phyloP scores from a whole-genome alignment of 2,797 vertebrate species.

The Sciaenops ocellatus region DNA sequence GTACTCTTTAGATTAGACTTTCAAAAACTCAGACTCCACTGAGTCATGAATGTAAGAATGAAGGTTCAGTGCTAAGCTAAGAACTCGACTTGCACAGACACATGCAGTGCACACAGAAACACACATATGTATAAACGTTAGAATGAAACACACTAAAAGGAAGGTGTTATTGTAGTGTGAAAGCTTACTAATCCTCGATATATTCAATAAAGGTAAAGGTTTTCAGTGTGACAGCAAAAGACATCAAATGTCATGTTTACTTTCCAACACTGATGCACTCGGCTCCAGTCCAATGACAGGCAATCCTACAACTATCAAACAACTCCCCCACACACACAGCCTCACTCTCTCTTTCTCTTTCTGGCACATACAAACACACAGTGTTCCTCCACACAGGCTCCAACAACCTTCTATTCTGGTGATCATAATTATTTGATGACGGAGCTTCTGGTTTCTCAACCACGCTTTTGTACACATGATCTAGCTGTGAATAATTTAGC shows the following conservation, averaged over 20 bases:
- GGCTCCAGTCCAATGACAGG: slow-evolving; percentile 51
- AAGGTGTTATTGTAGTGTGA: background rate
- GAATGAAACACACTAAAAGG: background rate
- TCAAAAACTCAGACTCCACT: background rate
- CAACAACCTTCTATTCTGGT: slow-evolving; percentile 69
- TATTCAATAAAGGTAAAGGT: slow-evolving; percentile 14
- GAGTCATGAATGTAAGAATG: background rate
- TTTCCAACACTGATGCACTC: slow-evolving; percentile 47
- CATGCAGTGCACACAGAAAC: background rate
- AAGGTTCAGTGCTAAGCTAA: background rate
- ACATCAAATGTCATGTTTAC: slow-evolving; percentile 47
- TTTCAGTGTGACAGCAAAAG: slow-evolving; percentile 28
- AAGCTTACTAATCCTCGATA: slow-evolving; percentile 2
- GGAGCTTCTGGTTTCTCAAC: slow-evolving; percentile 87
- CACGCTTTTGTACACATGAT: slow-evolving; percentile 84
- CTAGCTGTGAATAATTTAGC: slow-evolving; percentile 91
- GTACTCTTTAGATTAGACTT: slow-evolving; percentile 7
- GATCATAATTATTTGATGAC: slow-evolving; percentile 87
- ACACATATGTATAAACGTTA: background rate
- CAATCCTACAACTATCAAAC: slow-evolving; percentile 51
- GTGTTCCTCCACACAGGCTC: slow-evolving; percentile 33
- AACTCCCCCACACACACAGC: slow-evolving; percentile 41
- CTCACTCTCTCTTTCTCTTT: slow-evolving; percentile 34
- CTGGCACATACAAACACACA: slow-evolving; percentile 38
- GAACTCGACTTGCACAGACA: background rate